phyloP scores from a whole-genome alignment of 1,140 invertebrate species.

The Dreissena rostriformis region DNA sequence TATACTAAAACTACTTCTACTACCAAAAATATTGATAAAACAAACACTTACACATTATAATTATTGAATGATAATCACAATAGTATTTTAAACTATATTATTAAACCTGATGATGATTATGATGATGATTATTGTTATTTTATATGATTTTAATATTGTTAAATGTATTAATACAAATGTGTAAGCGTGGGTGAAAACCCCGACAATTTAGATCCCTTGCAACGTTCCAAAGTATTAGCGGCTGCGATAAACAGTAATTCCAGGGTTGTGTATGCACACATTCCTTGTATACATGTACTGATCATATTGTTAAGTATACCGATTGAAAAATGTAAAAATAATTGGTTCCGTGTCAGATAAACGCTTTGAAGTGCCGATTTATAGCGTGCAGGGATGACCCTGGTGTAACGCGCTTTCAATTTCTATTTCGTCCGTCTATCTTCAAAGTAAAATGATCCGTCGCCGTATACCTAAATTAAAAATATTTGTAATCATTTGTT shows the following conservation, averaged over 20 bases:
- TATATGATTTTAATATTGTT: too few relatives aligned
- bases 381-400: constrained; percentile 49
- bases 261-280: constrained; percentile 31
- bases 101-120: too few relatives aligned
- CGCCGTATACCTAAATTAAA: constrained; percentile 54
- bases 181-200: too few relatives aligned
- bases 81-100: neutral
- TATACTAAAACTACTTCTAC: neutral
- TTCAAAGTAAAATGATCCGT: constrained; percentile 53
- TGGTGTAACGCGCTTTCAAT: constrained; percentile 33
- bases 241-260: constrained; percentile 49
- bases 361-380: constrained; percentile 67
- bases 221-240: too few relatives aligned
- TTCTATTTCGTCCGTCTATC: constrained; percentile 34
- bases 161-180: too few relatives aligned
- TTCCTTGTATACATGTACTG: constrained; percentile 38
- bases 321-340: constrained; percentile 72
- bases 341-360: constrained; percentile 60
- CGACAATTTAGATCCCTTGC: too few relatives aligned
- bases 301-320: constrained; percentile 48
- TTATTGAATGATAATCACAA: neutral
- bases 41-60: neutral
- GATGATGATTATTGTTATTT: too few relatives aligned
- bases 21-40: neutral
- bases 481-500: constrained; percentile 64